Evolutionary conservation across 2,888 invertebrate genomes (phyloP), one percentile per base, ranked within the genome.

Genomic region (Allophyes oxyacanthae): DNA sequence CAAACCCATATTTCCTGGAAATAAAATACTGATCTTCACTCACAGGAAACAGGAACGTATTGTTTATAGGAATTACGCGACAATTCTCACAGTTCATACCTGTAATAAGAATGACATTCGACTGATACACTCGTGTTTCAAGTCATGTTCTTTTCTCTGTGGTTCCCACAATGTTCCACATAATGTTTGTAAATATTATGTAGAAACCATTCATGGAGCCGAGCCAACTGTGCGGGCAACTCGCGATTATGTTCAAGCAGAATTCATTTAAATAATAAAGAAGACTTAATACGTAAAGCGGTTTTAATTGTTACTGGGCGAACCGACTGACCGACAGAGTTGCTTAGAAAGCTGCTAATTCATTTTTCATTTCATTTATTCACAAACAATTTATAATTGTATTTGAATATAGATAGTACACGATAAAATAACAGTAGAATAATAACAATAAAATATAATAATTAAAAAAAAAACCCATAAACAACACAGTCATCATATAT

Each of bases 81-180:
- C 20, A 64, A 64, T 63, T 53, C 60, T 60, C 44, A 41, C 60
- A 48, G 46, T 40, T 65, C 42, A 58, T 50, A 38, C 55, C 10
- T 45, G 11, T 15, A 6, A 2, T n/a, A 13, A 37, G 38, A 48
- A 37, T 37, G 38, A 28, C 30, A 49, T 32, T 25, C 30, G 10
- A 32, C 9, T 33, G 48, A 51, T 40, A 3, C 13, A 20, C 9
- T 42, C 8, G 13, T 63, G 13, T 43, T n/a, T 34, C 5, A 20
- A 9, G 10, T 30, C 32, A 15, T 42, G 6, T 50, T 4, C 13
- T 20, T 38, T 20, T 3, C 20, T 20, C 20, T 36, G 13, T 4
- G 3, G 28, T 50, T 37, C 66, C 42, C 11, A 36, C 20, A 20
- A 20, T 20, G 2, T 20, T n/a, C n/a, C 20, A 20, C 37, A 14